Evolutionary conservation across 2,113 vertebrate species (phyloP).

Genomic region (Rhipidura dahli): DNA sequence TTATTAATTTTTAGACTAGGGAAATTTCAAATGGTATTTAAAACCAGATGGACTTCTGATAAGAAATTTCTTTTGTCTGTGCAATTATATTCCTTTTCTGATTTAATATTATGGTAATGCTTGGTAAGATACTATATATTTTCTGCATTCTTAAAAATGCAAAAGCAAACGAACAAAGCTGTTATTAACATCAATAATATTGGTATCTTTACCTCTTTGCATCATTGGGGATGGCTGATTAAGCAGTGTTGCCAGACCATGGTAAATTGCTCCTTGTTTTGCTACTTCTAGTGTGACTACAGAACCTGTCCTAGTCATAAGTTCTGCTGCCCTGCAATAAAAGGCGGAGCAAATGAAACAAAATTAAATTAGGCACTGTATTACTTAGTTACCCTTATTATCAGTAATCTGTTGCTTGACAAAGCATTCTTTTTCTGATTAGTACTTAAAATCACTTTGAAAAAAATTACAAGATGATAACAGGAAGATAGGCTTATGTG

Average conservation of each 20-base stretch:
- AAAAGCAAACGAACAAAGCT: background rate
- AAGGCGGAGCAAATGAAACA: background rate
- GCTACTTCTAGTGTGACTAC: conserved; percentile 97
- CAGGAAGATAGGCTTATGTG: accelerated
- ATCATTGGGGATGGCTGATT: conserved; percentile 97
- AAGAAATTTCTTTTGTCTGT: background rate
- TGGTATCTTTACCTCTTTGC: conserved; percentile 83
- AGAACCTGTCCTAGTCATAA: conserved; percentile 97
- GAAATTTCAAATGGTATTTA: background rate
- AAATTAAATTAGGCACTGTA: background rate
- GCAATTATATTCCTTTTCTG: background rate
- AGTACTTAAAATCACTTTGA: background rate
- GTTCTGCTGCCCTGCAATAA: conserved; percentile 90
- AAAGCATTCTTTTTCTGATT: background rate
- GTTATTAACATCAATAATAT: background rate
- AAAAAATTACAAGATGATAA: background rate
- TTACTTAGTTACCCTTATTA: background rate
- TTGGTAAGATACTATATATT: background rate
- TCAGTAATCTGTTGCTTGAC: background rate
- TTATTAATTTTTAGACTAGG: background rate
- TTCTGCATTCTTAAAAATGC: background rate
- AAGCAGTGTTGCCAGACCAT: conserved; percentile 94
- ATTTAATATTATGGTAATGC: background rate
- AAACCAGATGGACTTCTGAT: background rate
- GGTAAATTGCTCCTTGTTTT: conserved; percentile 97